A percentile compares a stretch with the other conserved stretches of the same genome.
These are phyloP conservation scores for Lophius americanus DNA, from an alignment of 2,797 vertebrate genomes.

Conservation along the genomic window DNA sequence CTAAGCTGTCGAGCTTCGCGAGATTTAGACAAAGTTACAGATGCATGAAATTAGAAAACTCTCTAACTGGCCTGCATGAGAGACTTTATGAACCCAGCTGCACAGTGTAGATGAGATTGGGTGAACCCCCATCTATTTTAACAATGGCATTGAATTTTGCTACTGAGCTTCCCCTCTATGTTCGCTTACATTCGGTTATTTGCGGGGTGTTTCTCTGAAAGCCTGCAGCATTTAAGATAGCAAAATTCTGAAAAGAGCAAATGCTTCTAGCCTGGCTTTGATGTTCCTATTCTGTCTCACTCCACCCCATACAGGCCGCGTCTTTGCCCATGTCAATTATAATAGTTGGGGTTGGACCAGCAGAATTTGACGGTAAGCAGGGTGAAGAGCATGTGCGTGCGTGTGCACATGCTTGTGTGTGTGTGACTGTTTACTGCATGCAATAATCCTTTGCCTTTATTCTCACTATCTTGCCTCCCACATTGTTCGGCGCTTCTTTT, in stretches of 20 bases:
- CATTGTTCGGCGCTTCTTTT: conserved; percentile 45
- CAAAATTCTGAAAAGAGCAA: conserved; percentile 25
- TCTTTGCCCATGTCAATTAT: conserved; percentile 98
- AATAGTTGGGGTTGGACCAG: conserved; percentile 97
- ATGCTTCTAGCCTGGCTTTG: conserved; percentile 19
- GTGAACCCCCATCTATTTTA: conserved; percentile 13
- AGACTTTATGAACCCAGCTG: conserved; percentile 19
- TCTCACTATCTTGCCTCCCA: conserved; percentile 58
- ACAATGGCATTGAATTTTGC: conserved; percentile 33
- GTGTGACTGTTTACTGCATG: conserved; percentile 37
- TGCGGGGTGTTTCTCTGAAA: conserved; percentile 23
- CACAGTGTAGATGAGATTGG: conserved; percentile 32
- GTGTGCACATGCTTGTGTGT: conserved; percentile 6
- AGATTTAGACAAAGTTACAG: conserved; percentile 64
- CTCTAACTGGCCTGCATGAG: conserved; percentile 14
- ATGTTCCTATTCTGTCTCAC: conserved; percentile 38
- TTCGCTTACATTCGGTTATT: conserved; percentile 38
- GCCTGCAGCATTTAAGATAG: conserved; percentile 56
- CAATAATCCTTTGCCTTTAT: conserved; percentile 46
- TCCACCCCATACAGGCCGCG: conserved; percentile 77
- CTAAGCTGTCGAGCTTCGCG: conserved; percentile 56
- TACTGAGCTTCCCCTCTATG: conserved; percentile 26
- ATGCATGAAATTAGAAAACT: conserved; percentile 68
- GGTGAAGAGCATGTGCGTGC: conserved; percentile 10
- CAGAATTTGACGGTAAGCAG: conserved; percentile 96